A percentile compares a stretch with the other conserved stretches of the same genome.
phyloP scores from a whole-genome alignment of 2,888 invertebrate species.

The Mayetiola destructor region DNA sequence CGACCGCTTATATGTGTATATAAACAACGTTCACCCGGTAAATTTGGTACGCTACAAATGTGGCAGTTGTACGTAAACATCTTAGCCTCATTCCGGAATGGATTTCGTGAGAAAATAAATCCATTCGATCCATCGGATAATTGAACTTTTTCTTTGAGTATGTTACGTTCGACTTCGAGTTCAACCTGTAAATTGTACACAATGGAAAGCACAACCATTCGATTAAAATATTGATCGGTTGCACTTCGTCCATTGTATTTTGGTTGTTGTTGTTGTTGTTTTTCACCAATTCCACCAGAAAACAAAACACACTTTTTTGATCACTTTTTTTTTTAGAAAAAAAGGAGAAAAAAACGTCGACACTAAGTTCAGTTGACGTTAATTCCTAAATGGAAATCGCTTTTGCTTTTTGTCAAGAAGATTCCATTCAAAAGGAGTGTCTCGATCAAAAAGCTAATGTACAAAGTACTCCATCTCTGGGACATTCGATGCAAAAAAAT shows the following conservation, averaged over 20 bases:
- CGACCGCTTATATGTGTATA: conserved; percentile 22
- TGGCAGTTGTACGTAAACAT: conserved; percentile 40
- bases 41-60: conserved; percentile 36
- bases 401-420: neutral
- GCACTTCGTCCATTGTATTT: neutral
- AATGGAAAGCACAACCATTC: neutral
- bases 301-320: too few species aligned
- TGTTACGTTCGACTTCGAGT: conserved; percentile 21
- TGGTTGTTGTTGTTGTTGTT: neutral
- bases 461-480: too few species aligned
- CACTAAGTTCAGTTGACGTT: too few species aligned
- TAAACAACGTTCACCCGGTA: conserved; percentile 21
- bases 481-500: neutral
- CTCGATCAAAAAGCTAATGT: too few species aligned
- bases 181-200: conserved; percentile 20
- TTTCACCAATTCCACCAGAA: neutral
- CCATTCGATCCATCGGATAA: conserved; percentile 36
- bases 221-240: neutral
- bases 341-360: too few species aligned
- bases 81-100: conserved; percentile 35
- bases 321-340: neutral
- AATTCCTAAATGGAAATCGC: neutral
- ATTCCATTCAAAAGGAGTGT: too few species aligned
- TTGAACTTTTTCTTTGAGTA: conserved; percentile 21
- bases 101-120: conserved; percentile 38